A percentile compares a stretch with the other conserved stretches of the same genome.
Evolutionary conservation across 2,888 invertebrate species (phyloP).

Genomic region (Drosophila putrida): DNA sequence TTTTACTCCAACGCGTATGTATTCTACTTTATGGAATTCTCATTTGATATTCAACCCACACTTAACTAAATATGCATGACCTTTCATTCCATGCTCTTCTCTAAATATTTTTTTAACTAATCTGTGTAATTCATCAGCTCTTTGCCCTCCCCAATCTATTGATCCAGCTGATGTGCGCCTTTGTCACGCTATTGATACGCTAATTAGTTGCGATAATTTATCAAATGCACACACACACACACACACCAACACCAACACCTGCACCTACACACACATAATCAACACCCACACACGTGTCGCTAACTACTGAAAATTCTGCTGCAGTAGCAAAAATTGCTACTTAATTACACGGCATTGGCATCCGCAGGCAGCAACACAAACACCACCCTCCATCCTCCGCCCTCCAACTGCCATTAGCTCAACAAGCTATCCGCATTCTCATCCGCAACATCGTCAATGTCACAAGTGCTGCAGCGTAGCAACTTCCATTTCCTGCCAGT

Average conservation of each 20-base stretch:
- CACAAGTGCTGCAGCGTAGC: conserved; percentile 69
- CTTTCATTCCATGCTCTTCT: not conserved
- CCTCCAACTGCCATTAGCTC: conserved; percentile 17
- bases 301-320: conserved; percentile 69
- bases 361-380: conserved; percentile 27
- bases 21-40: too few relatives aligned
- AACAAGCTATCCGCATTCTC: conserved; percentile 44
- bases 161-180: conserved; percentile 12
- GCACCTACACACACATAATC: conserved; percentile 6
- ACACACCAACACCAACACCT: not conserved
- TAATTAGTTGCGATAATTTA: conserved; percentile 75
- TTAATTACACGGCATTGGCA: conserved; percentile 69
- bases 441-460: conserved; percentile 66
- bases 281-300: conserved; percentile 30
- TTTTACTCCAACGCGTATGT: not conserved
- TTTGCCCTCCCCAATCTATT: not conserved
- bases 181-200: conserved; percentile 72
- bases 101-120: conserved; percentile 40
- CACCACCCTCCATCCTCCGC: not conserved
- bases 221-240: conserved; percentile 40
- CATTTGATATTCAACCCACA: not conserved
- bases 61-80: not conserved
- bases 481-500: conserved; percentile 53
- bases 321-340: conserved; percentile 78
- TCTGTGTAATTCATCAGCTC: conserved; percentile 39